phyloP scores from a whole-genome alignment of 2,888 invertebrate species.

The Tachystola acroxantha region DNA sequence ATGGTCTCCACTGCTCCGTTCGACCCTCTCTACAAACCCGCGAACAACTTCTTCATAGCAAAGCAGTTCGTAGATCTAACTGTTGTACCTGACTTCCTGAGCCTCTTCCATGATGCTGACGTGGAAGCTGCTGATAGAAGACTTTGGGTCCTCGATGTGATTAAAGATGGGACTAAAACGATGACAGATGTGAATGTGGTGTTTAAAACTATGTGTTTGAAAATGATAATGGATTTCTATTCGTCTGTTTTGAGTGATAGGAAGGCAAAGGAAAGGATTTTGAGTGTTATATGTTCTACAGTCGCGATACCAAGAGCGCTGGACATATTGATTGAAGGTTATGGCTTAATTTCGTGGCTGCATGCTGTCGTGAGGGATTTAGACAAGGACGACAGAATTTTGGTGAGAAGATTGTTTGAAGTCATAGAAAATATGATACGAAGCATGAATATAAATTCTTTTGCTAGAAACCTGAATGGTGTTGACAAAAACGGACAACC shows the following conservation, averaged over 20 bases:
- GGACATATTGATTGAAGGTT: constrained; percentile 81
- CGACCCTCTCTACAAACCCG: constrained; percentile 85
- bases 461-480: constrained; percentile 37
- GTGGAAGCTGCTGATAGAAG: constrained; percentile 83
- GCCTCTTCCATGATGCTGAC: constrained; percentile 89
- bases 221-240: constrained; percentile 86
- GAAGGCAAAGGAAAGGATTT: constrained; percentile 80
- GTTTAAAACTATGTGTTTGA: constrained; percentile 85
- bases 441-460: constrained; percentile 43
- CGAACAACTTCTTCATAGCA: constrained; percentile 88
- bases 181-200: constrained; percentile 86
- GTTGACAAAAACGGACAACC: constrained; percentile 28
- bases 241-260: constrained; percentile 80
- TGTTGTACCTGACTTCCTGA: constrained; percentile 92
- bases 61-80: constrained; percentile 87
- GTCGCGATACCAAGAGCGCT: constrained; percentile 81
- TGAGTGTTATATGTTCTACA: constrained; percentile 81
- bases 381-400: constrained; percentile 35
- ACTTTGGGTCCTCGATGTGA: constrained; percentile 86
- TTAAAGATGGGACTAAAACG: constrained; percentile 86
- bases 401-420: constrained; percentile 36
- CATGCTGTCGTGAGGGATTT: constrained; percentile 43
- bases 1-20: constrained; percentile 85
- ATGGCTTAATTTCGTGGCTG: constrained; percentile 86
- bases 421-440: constrained; percentile 44